Conservation (phyloP, 2,113 vertebrate species). For the Okapia johnstoni region DNA sequence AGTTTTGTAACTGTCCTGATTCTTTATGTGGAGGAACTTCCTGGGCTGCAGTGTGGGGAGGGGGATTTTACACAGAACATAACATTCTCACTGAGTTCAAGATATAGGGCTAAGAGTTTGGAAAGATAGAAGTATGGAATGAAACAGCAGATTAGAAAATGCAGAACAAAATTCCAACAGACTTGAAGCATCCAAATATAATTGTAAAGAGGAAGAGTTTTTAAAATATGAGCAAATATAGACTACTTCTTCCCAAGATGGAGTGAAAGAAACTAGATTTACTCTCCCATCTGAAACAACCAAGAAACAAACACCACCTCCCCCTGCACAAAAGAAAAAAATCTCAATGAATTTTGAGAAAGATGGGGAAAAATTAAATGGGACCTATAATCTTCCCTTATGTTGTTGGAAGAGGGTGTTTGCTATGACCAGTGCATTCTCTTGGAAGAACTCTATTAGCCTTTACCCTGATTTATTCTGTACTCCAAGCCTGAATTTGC, state of each 20-base stretch:
- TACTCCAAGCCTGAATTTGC: too few species aligned
- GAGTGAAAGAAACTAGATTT: background rate
- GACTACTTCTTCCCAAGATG: background rate
- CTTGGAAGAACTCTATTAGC: too few species aligned
- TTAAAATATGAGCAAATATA: background rate
- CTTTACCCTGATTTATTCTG: too few species aligned
- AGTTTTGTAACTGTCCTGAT: background rate
- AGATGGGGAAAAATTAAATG: background rate
- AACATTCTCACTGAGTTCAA: background rate
- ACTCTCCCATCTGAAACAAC: background rate
- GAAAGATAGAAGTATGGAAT: background rate
- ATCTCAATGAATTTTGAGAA: background rate
- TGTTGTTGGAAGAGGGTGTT: too few species aligned
- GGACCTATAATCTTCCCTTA: too few species aligned
- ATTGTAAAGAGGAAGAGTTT: background rate
- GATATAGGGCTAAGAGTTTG: background rate
- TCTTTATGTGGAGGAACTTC: background rate
- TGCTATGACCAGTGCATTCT: too few species aligned
- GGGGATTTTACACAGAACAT: background rate
- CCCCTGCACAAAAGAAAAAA: background rate
- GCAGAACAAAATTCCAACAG: background rate
- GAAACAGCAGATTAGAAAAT: background rate
- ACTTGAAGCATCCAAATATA: background rate
- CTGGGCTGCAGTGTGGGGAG: background rate
- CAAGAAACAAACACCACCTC: background rate